Base-by-base conservation (phyloP, 2,888 invertebrate species). In the Nyleta sp. region DNA sequence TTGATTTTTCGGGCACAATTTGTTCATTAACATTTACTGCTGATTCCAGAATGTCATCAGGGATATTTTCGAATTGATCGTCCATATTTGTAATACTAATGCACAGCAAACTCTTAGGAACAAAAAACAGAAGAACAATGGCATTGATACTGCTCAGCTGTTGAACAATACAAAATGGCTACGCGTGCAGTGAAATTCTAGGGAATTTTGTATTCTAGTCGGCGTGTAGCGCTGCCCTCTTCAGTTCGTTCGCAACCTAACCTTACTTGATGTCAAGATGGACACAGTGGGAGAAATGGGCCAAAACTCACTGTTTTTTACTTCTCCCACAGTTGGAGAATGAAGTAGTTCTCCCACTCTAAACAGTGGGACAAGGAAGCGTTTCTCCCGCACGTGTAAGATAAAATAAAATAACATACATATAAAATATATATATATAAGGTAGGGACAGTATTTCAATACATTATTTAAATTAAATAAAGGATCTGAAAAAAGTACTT, bases 1-100 rank as follows among this genome's bases (percentile, higher is more conserved):
- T 48, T 48, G 46, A 48, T n/a, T 48, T 48, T 48, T 22, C 22
- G 10, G 46, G 46, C n/a, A 48, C 11, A 48, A 48, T 48, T 11
- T 48, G 1, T 6, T 24, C 24, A 2, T 20, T 48, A 24, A 22
- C 46, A 48, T 48, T 48, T 22, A 48, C 46, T 22, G 24, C 46
- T 48, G 22, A 22, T 48, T 48, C 24, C 22, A 48, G 18, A n/a
- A 48, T 48, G 24, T 48, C 22, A 11, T 48, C 46, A 8, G 46
- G 46, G 6, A 48, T 48, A 48, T 24, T 22, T 2, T 48, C 46
- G 7, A 10, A 22, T 28, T 28, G 28, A 1, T 48, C 2, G 11
- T 48, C n/a, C 46, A 48, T 6, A 28, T 28, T 8, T 6, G 8
- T 8, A 28, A 28, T 28, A 4, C n/a, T n/a, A n/a, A n/a, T n/a